phyloP scores from a whole-genome alignment of 1,140 invertebrate genomes.

The Odontomachus brunneus region DNA sequence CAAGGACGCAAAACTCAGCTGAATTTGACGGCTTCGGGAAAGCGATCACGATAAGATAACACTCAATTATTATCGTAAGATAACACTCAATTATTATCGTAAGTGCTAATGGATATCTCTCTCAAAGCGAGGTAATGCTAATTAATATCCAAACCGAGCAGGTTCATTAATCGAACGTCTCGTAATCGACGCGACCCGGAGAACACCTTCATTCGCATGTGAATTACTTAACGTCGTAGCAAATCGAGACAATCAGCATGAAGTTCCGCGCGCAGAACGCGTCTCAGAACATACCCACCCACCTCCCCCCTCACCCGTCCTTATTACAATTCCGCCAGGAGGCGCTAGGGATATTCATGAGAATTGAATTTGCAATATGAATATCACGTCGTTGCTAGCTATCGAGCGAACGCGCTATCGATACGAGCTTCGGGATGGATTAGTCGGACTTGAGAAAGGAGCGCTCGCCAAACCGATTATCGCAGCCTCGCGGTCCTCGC shows the following conservation, averaged over 20 bases:
- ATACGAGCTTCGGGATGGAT: conserved; percentile 27
- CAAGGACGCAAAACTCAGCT: too few species aligned
- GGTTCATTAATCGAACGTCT: conserved; percentile 1
- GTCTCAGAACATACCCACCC: conserved; percentile 10
- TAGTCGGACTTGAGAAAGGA: conserved; percentile 35
- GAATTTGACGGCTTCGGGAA: too few species aligned
- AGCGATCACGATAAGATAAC: too few species aligned
- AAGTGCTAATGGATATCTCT: not conserved
- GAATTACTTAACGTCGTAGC: conserved; percentile 37
- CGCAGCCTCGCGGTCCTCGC: not conserved
- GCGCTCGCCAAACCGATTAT: conserved; percentile 17
- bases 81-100: not conserved
- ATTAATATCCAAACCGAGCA: too few species aligned
- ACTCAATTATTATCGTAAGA: too few species aligned
- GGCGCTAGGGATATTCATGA: conserved; percentile 54
- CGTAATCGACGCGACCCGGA: not conserved
- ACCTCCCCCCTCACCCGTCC: not conserved
- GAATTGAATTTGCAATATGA: conserved; percentile 67
- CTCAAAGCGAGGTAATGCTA: not conserved
- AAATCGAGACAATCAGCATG: conserved; percentile 31
- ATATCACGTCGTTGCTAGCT: conserved; percentile 8
- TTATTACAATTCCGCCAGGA: conserved; percentile 55
- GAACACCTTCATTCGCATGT: not conserved
- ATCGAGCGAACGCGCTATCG: conserved; percentile 23
- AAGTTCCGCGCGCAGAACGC: conserved; percentile 13